Conservation (phyloP, 2,797 vertebrate genomes). For the Chiroxiphia lanceolata region DNA sequence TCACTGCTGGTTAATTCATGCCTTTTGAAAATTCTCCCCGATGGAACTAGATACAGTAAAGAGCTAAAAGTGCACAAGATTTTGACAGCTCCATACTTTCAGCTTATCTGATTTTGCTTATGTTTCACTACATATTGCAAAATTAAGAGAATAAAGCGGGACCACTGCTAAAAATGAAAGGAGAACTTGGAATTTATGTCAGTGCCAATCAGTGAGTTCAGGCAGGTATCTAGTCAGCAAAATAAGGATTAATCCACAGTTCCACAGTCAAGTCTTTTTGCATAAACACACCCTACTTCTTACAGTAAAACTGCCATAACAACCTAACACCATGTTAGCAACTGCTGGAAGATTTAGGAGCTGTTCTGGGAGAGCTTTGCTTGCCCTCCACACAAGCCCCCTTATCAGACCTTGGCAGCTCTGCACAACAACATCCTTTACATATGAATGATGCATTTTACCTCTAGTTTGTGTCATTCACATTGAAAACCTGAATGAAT, state of each 20-base stretch:
- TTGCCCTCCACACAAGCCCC: not conserved
- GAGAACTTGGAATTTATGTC: conserved; percentile 21
- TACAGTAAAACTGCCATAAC: conserved; percentile 4
- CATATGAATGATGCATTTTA: conserved; percentile 68
- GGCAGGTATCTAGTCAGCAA: conserved; percentile 39
- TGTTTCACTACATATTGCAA: not conserved
- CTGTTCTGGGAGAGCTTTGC: not conserved
- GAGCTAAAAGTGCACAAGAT: conserved; percentile 12
- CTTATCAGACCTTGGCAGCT: conserved; percentile 72
- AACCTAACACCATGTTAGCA: conserved; percentile 40
- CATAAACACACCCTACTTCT: conserved; percentile 21
- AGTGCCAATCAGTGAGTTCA: not conserved
- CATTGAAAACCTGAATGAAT: conserved; percentile 62
- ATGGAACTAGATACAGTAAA: not conserved
- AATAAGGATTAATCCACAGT: conserved; percentile 52
- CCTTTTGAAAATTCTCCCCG: not conserved
- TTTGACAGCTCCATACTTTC: conserved; percentile 1
- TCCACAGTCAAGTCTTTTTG: conserved; percentile 47
- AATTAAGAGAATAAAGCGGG: not conserved
- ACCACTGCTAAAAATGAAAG: not conserved
- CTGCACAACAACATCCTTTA: conserved; percentile 61
- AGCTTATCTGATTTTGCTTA: conserved; percentile 29
- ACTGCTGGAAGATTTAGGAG: conserved; percentile 38
- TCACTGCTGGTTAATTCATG: not conserved
- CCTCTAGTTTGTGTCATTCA: conserved; percentile 55